These are phyloP conservation scores for Erinaceus europaeus DNA, from an alignment of 2,113 vertebrate genomes.

Conservation along the genomic window DNA sequence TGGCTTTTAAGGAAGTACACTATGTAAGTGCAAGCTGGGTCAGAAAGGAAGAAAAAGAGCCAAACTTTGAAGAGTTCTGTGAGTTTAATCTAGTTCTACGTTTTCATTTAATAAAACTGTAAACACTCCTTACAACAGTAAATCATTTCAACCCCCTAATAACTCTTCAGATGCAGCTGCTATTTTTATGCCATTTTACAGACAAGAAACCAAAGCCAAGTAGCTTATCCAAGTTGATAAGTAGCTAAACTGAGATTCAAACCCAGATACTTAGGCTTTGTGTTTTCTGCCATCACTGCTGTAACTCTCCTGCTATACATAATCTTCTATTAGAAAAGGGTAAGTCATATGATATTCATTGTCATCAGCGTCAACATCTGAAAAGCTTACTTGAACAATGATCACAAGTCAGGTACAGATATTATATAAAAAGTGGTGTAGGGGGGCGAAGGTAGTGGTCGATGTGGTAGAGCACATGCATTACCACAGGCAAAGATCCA, in stretches of 20 bases:
- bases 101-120: background rate
- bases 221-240: background rate
- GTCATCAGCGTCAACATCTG: background rate
- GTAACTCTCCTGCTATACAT: background rate
- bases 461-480: too few species aligned
- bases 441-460: too few species aligned
- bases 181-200: background rate
- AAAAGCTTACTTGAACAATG: background rate
- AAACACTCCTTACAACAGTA: background rate
- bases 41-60: background rate
- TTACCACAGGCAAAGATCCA: too few species aligned
- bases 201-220: background rate
- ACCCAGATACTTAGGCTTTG: background rate
- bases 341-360: background rate
- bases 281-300: background rate
- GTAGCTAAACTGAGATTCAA: background rate
- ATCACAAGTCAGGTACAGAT: background rate
- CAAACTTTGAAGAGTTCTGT: conserved; percentile 1
- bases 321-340: background rate
- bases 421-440: background rate
- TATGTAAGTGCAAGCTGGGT: background rate
- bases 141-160: background rate
- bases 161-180: background rate
- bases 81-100: background rate
- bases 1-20: conserved; percentile 29